Base-by-base conservation (phyloP, 2,888 invertebrate species). In the Unio pictorum region DNA sequence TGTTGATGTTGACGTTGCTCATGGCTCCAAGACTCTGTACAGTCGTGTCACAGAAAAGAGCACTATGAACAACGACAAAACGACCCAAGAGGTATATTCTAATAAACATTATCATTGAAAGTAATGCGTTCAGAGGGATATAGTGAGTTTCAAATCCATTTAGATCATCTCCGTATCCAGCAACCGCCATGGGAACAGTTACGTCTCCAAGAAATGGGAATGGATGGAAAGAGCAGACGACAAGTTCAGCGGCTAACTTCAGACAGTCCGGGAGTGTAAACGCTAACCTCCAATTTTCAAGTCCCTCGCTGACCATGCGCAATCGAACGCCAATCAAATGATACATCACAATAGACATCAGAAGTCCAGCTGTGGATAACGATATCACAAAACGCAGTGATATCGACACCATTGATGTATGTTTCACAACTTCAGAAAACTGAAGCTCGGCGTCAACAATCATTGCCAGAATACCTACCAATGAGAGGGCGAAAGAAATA, bases 21-120 rank as follows among this genome's bases (percentile, higher is more conserved):
- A 86, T 78, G 0, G 86, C 82, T n/a, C 84, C 84, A 17, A 86
- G 73, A 76, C 86, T 86, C 67, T 86, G 86, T 1, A 85, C 84
- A 4, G 84, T 84, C 2, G 84, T 85, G 71, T 86, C 86, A 68
- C 82, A 78, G 67, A 86, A 82, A 17, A 86, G 72, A 34, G 80
- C 81, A 67, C 84, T 85, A 68, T 85, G 86, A 6, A 84, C 83
- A 23, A 86, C 84, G 18, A 86, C 74, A 71, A 83, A 83, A 15
- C 84, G 69, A 63, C 82, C 81, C 28, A 84, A 69, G 28, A 84
- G 78, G 72, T 86, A 86, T 1, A 85, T 74, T 58, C 86, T 72
- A 60, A 82, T 69, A 65, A 85, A 85, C 86, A 86, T 86, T 26
- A 83, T 64, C 68, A 86, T 81, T 6, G 86, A 81, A 64, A 86